Base-by-base conservation (phyloP, 2,888 invertebrate genomes). In the Eristalinus sepulchralis region DNA sequence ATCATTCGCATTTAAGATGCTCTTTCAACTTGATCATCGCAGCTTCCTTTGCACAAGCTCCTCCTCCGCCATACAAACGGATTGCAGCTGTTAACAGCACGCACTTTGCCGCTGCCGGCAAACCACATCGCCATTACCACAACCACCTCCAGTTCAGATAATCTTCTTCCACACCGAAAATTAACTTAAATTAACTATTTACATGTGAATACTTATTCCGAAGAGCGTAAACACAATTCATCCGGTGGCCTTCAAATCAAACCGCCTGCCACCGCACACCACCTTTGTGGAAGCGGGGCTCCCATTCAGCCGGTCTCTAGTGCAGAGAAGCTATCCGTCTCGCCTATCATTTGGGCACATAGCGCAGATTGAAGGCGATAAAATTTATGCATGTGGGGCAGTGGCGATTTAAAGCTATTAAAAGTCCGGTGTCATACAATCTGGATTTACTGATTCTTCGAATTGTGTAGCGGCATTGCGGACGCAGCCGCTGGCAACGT, bases 211-310 rank as follows among this genome's bases (percentile, higher is more conserved):
- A 78, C 77, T 86, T 78, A 67, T 62, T n/a, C 33, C 47, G 47
- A 47, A 63, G 71, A 66, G 78, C 78, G 82, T 83, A 86, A 86
- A 83, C 86, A 83, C 86, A 86, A 78, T 31, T 67, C 86, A 86
- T 86, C 86, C 86, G 86, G 86, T 86, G 82, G 78, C 86, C 86
- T 86, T 86, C 82, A 86, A 82, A 76, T 64, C 68, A 86, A 82
- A 24, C 11, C 53, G 3, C 10, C 53, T 20, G 17, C 24, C 24
- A 11, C 11, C 64, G 20, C 34, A 1, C 39, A 20, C 72, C 27
- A 27, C 2, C 27, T 3, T 73, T 67, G 71, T 76, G 67, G 53
- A 77, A 71, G 17, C 34, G 27, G 27, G 2, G 60, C 64, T 71
- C 62, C 64, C 77, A 77, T 47, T 34, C 4, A 62, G 36, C 64